Base-by-base conservation (phyloP, 2,888 invertebrate genomes). In the Therioaphis trifolii region DNA sequence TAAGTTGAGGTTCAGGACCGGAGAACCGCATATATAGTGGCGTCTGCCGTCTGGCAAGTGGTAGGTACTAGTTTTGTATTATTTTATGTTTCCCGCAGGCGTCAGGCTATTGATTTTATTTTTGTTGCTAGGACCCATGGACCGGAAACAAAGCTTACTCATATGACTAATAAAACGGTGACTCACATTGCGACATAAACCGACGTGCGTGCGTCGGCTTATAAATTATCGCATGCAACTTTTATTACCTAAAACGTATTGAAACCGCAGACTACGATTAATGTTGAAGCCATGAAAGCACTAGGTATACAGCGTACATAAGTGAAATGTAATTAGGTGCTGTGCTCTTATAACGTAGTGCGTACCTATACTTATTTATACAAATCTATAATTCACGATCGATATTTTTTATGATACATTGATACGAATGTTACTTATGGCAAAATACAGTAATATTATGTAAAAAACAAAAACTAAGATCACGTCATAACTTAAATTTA, bases 41-140 rank as follows among this genome's bases (percentile, higher is more conserved):
- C 21, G 49, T 24, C 46, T 74, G 3, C n/a, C n/a, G n/a, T n/a
- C n/a, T n/a, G 14, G n/a, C 46, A 76, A 66, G 63, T 61, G 14
- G 24, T 5, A 27, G 27, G 43, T 18, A 18, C 55, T 68, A 66
- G 49, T 52, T 52, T 63, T 46, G 27, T 46, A 4, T 49, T 35
- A 77, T 66, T 77, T 63, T 21, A 52, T 49, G 78, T 68, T 78
- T 78, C 21, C 49, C 78, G 66, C 68, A 78, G 68, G 66, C 78
- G 63, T 66, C 63, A 7, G 40, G 40, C 55, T 79, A 79, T 79
- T 58, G 79, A 79, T 79, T 79, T 79, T 79, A 79, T 79, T 69
- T 79, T 43, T 79, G 79, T 79, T 69, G 79, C 79, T 79, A 69
- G 69, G 79, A 58, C 79, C 40, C 69, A 69, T 79, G 79, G 79